Conservation (phyloP, 2,888 invertebrate genomes). For the Rhorus exstirpatorius region DNA sequence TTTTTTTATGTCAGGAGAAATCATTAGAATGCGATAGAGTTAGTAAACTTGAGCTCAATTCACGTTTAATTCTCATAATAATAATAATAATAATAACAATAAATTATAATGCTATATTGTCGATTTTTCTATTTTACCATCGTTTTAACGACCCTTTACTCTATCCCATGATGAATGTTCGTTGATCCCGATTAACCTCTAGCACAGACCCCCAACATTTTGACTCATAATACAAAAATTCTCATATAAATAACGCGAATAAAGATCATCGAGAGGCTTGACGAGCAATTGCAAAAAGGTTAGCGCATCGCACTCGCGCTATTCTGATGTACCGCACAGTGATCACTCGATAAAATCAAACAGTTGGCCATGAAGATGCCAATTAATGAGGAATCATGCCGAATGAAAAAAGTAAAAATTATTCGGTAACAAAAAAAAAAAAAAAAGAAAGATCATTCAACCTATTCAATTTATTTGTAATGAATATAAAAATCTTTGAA, state of each 20-base stretch:
- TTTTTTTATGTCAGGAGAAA: conserved; percentile 9
- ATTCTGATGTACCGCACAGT: no score
- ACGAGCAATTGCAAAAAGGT: no score
- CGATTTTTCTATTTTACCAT: conserved; percentile 1
- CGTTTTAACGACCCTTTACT: background rate
- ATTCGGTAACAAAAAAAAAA: no score
- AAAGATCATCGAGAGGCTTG: background rate
- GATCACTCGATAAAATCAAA: no score
- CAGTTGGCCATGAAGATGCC: no score
- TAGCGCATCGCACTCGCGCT: no score
- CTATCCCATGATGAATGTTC: conserved; percentile 22
- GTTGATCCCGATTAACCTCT: conserved; percentile 4
- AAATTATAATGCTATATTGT: background rate
- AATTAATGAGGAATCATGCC: no score
- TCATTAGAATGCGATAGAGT: background rate
- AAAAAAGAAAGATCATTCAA: no score
- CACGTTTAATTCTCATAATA: background rate
- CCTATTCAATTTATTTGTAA: no score
- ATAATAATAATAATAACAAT: background rate
- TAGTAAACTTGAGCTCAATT: background rate
- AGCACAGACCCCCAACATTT: background rate
- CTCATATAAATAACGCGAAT: background rate
- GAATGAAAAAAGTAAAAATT: no score
- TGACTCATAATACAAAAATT: background rate
- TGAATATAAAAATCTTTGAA: no score